Evolutionary conservation across 2,113 vertebrate genomes (phyloP).

Genomic region (Heterochromis multidens): DNA sequence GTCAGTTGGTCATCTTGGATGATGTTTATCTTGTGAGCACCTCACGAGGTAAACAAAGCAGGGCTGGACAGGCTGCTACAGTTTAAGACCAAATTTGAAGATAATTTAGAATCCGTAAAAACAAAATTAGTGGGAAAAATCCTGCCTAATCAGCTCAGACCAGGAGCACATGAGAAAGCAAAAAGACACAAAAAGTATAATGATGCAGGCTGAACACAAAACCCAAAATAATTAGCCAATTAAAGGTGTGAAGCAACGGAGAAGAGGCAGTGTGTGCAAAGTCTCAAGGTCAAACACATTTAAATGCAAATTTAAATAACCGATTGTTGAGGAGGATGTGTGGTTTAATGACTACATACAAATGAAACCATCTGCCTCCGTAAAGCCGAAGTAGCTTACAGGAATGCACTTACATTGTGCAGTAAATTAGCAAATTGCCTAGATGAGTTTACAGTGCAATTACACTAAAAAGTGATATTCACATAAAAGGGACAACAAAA

Average conservation of each 20-base stretch:
- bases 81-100: not conserved
- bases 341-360: slow-evolving; percentile 68
- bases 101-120: slow-evolving; percentile 24
- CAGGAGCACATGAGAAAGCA: slow-evolving; percentile 49
- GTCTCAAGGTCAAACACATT: slow-evolving; percentile 76
- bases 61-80: not conserved
- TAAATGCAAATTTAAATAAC: slow-evolving; percentile 76
- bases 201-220: slow-evolving; percentile 63
- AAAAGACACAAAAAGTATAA: slow-evolving; percentile 59
- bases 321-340: slow-evolving; percentile 56
- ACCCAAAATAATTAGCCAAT: slow-evolving; percentile 78
- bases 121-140: slow-evolving; percentile 57
- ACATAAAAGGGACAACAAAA: not conserved
- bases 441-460: slow-evolving; percentile 38
- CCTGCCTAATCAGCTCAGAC: slow-evolving; percentile 63
- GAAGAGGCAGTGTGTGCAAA: slow-evolving; percentile 51
- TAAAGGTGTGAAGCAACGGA: slow-evolving; percentile 75
- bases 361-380: slow-evolving; percentile 69
- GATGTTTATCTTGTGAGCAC: not conserved
- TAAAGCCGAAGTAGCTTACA: slow-evolving; percentile 17
- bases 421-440: slow-evolving; percentile 43
- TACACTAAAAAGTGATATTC: slow-evolving; percentile 19
- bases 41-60: not conserved
- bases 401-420: slow-evolving; percentile 32
- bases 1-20: slow-evolving; percentile 6